These are phyloP conservation scores for Coregonus ussuriensis DNA, from an alignment of 2,797 vertebrate species.

Conservation along the genomic window DNA sequence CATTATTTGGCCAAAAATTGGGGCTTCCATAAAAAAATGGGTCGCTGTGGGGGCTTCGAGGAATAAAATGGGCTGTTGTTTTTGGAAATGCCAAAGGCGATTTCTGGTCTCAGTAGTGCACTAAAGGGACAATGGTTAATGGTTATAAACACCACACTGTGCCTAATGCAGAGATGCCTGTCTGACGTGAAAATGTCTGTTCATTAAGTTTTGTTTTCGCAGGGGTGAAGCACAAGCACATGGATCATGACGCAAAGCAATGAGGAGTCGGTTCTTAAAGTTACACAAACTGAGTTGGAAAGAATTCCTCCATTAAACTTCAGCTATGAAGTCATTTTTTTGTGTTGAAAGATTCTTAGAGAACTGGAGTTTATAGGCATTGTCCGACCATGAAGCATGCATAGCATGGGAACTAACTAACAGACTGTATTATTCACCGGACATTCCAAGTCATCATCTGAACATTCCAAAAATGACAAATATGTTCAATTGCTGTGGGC, in stretches of 20 bases:
- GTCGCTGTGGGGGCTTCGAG: too few relatives aligned
- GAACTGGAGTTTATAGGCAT: background rate
- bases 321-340: background rate
- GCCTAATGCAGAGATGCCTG: background rate
- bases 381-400: background rate
- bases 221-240: background rate
- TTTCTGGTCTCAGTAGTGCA: background rate
- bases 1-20: too few relatives aligned
- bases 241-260: background rate
- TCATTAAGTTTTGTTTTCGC: background rate
- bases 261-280: background rate
- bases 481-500: background rate
- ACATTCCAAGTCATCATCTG: background rate
- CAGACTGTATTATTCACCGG: background rate
- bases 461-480: constrained; percentile 2
- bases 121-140: background rate
- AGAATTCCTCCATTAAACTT: background rate
- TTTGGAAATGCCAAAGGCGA: too few relatives aligned
- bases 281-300: background rate
- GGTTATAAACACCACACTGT: background rate
- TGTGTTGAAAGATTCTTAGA: background rate
- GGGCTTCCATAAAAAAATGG: too few relatives aligned
- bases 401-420: background rate
- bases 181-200: background rate
- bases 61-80: too few relatives aligned